Percentiles rank a stretch among this genome's conserved stretches.
Conservation (phyloP, 2,888 invertebrate genomes). For the Lepidocyrtinus sp. region DNA sequence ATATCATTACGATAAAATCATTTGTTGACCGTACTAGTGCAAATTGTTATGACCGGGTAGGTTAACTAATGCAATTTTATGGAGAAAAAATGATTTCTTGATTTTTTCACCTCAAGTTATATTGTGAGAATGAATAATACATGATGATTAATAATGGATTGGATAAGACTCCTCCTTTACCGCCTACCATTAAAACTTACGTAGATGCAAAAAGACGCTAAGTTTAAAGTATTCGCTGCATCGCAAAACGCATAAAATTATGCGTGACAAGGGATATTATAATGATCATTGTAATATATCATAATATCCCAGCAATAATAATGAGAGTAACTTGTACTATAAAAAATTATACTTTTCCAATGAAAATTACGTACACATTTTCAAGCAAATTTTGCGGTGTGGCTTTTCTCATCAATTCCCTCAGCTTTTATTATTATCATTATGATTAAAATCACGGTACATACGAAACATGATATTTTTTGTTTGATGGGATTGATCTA, state of each 20-base stretch:
- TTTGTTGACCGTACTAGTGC: too few species aligned
- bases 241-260: constrained; percentile 6
- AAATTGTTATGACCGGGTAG: not conserved
- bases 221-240: too few species aligned
- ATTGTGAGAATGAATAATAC: too few species aligned
- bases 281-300: constrained; percentile 23
- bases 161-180: constrained; percentile 3
- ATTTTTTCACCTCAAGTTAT: too few species aligned
- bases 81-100: not conserved
- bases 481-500: too few species aligned
- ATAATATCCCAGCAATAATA: not conserved
- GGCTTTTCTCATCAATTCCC: not conserved
- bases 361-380: not conserved
- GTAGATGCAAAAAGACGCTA: too few species aligned
- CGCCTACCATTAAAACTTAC: constrained; percentile 26
- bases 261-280: constrained; percentile 27
- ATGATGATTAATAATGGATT: not conserved
- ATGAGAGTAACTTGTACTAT: not conserved
- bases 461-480: too few species aligned
- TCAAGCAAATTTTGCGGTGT: constrained; percentile 14
- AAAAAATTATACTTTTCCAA: not conserved
- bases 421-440: too few species aligned
- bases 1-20: not conserved
- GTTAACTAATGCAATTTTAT: not conserved
- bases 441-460: too few species aligned